These are phyloP conservation scores for Saguinus imperator DNA, from an alignment of 2,113 vertebrate genomes.

Conservation along the genomic window DNA sequence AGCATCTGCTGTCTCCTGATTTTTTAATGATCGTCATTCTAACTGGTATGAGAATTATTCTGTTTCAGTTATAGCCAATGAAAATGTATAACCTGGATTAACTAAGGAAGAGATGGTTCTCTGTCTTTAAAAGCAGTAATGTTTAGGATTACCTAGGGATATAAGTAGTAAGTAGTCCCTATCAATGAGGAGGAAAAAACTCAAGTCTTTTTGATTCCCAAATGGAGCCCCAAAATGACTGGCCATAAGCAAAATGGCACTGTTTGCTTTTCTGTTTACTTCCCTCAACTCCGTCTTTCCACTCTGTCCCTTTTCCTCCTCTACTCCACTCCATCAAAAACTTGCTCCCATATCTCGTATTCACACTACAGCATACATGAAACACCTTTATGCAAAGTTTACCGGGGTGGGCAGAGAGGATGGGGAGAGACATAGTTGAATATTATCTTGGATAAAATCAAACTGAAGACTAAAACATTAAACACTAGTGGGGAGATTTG, in stretches of 20 bases:
- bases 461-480: background rate
- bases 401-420: background rate
- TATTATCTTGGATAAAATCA: background rate
- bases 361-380: background rate
- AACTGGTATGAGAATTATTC: conserved; percentile 20
- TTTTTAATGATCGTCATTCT: no score
- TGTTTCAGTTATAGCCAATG: conserved; percentile 49
- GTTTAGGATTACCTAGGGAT: background rate
- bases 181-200: background rate
- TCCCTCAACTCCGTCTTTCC: background rate
- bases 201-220: background rate
- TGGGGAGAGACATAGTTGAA: background rate
- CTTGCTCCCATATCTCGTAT: background rate
- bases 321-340: background rate
- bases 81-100: background rate
- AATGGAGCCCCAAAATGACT: background rate
- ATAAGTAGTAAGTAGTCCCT: background rate
- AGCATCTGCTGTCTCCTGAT: no score
- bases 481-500: background rate
- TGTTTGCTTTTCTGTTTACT: background rate
- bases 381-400: background rate
- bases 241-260: no score
- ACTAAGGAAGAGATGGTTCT: background rate
- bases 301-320: background rate
- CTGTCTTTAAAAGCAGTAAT: background rate